phyloP scores from a whole-genome alignment of 2,113 vertebrate genomes.

The Uria lomvia region DNA sequence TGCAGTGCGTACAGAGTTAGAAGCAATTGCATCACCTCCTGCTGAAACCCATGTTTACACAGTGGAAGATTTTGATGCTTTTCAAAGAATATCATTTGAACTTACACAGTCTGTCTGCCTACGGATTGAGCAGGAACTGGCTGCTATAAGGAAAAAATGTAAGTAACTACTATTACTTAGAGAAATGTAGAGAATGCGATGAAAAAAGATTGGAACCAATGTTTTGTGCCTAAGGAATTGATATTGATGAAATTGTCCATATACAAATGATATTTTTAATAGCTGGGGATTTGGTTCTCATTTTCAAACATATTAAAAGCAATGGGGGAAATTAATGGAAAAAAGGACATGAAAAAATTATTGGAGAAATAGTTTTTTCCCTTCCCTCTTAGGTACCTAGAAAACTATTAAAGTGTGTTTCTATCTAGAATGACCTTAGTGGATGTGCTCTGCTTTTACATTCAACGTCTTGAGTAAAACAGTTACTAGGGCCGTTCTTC shows the following conservation, averaged over 20 bases:
- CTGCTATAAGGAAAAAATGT: conserved; percentile 87
- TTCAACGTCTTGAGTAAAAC: background rate
- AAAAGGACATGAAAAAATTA: background rate
- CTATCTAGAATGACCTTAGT: background rate
- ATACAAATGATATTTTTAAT: background rate
- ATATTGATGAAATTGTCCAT: background rate
- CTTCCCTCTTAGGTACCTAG: background rate
- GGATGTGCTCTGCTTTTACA: background rate
- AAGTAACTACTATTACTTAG: conserved; percentile 61
- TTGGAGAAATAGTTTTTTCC: background rate
- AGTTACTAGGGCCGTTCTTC: background rate
- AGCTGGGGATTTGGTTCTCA: background rate
- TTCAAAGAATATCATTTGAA: conserved; percentile 94
- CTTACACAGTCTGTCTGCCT: conserved; percentile 95
- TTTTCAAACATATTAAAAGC: background rate
- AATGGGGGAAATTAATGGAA: background rate
- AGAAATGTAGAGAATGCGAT: background rate
- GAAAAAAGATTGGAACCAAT: background rate
- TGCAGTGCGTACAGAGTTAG: conserved; percentile 90
- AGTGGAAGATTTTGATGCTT: conserved; percentile 97
- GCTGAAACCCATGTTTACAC: conserved; percentile 93
- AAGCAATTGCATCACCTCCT: conserved; percentile 90
- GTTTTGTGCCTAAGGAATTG: background rate
- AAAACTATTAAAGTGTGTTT: background rate
- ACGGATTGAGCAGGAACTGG: conserved; percentile 91